Percentiles rank a stretch among this genome's conserved stretches.
Conservation (phyloP, 2,113 vertebrate species). For the Oncorhynchus masou region DNA sequence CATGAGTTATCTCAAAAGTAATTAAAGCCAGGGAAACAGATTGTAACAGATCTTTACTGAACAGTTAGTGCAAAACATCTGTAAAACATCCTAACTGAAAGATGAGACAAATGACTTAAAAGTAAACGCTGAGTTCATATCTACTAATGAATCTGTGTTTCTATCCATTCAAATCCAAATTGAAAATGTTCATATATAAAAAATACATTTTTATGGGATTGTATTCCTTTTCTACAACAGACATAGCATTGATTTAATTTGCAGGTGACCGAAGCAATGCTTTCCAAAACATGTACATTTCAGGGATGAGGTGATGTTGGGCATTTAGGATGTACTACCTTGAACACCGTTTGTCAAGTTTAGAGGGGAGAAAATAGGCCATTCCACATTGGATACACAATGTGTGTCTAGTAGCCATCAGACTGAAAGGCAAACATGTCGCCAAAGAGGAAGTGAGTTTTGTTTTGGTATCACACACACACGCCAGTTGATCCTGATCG, state of each 20-base stretch:
- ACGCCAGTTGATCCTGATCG: conserved; percentile 63
- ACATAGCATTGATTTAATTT: no score
- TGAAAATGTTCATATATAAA: no score
- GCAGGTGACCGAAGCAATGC: not conserved
- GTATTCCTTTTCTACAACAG: no score
- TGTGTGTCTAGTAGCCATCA: conserved; percentile 58
- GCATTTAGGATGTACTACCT: no score
- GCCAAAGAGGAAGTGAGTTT: conserved; percentile 66
- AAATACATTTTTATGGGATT: no score
- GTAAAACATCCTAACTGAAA: no score
- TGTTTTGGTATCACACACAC: conserved; percentile 44
- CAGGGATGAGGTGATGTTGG: no score
- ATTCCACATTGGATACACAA: conserved; percentile 52
- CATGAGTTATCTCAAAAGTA: not conserved
- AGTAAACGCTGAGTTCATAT: no score
- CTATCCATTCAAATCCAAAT: no score
- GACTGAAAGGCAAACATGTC: conserved; percentile 71
- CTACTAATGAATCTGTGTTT: no score
- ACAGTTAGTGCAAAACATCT: no score
- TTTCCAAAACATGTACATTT: not conserved
- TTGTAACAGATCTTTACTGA: not conserved
- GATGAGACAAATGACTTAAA: no score
- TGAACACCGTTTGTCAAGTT: not conserved
- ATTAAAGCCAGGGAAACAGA: not conserved
- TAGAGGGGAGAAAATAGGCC: not conserved